Evolutionary conservation across 1,140 invertebrate genomes (phyloP), one percentile per base, ranked within the genome.

Genomic region (Cecropterus lyciades): DNA sequence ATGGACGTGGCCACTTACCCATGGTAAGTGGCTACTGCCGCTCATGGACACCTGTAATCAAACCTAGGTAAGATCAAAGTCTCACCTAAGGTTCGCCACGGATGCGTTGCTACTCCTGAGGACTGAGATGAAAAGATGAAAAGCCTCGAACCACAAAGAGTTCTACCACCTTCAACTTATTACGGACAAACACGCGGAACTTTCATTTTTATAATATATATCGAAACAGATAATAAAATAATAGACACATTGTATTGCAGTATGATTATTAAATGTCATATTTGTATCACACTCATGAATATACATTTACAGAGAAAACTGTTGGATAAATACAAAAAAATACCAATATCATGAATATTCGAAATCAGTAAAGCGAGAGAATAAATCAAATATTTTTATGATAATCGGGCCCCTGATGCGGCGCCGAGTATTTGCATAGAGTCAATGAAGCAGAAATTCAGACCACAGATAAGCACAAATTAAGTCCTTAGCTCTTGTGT

Each of bases 341-440:
- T 49, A 45, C 11, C 15, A n/a, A 51, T 66, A 51, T 73, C 71
- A 73, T 79, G 70, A 74, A 72, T 79, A 74, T 77, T 75, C 55
- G 66, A 63, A 60, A 62, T 67, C 60, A 49, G 40, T 67, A 57
- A 69, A 70, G 59, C 65, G 68, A 55, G 56, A 43, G 55, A 68
- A 76, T 71, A 73, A 75, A 72, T 80, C 72, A 70, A 75, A 75
- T 69, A 77, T 75, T 77, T 69, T 80, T 75, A 80, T 80, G 72
- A 59, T 72, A 77, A 77, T 75, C 57, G 65, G 67, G 69, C 70
- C 73, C n/a, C 73, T 69, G 74, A 74, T 65, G 73, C 37, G 55
- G 49, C 77, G 66, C 52, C 72, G 69, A 69, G 30, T 65, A 79
- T 80, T 75, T 73, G 72, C 75, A 80, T 77, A 80, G 65, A 69